Evolutionary conservation across 2,113 vertebrate species (phyloP), one percentile per base, ranked within the genome.

Genomic region (Ivindomyrus marchei): DNA sequence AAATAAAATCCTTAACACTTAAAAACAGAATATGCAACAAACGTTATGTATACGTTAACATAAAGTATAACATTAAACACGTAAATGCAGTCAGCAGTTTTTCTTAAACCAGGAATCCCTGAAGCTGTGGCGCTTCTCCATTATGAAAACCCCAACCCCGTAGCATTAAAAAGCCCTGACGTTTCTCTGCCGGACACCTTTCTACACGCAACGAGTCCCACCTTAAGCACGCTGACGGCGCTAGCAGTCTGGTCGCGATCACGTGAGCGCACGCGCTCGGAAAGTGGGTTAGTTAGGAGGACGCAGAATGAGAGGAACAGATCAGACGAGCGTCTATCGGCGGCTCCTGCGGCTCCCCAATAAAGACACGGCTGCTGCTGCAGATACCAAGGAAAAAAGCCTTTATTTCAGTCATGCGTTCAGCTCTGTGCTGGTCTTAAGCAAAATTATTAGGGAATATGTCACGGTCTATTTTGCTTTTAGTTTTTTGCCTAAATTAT

Each of bases 251-350:
- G 92, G 89, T 92, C 94, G 95, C 94, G 95, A 96, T 96, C 96
- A 96, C 96, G 95, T 95, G 96, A 95, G 94, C 95, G 94, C 95
- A 95, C 95, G 95, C 93, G 96, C 95, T 94, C 77, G 93, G 92
- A 96, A 96, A 96, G 95, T 96, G 93, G 95, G 96, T 96, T 96
- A 96, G 94, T 24, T n/a, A 91, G 95, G 95, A 95, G 95, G 93
- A 93, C 95, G 94, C 94, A 94, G 95, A 92, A 93, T 94, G 94
- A 77, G 53, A 42, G 92, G 92, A 92, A 90, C 89, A 92, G 89
- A 85, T 92, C 94, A 90, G 77, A 90, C 86, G 62, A 87, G 93
- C 39, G 89, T 62, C 95, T 94, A 94, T 89, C 36, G 3, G 92
- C 6, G 87, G 42, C 27, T 21, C 19, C 47, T 31, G 45, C 27